phyloP scores from a whole-genome alignment of 2,797 vertebrate genomes.

The Eleutherodactylus coqui region DNA sequence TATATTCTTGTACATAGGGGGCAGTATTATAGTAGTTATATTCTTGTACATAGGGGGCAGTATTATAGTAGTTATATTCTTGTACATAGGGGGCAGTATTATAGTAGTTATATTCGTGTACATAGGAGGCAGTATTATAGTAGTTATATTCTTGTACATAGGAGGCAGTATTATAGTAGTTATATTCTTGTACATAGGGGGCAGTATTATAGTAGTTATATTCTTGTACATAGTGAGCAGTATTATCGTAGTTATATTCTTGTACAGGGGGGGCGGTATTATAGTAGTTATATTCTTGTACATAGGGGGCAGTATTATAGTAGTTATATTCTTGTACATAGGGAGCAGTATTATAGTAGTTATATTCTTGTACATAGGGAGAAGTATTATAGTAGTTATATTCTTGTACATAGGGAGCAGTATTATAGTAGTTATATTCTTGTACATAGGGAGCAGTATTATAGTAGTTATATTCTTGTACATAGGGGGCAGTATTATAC shows the following conservation, averaged over 20 bases:
- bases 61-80: too few relatives aligned
- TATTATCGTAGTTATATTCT: too few relatives aligned
- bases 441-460: too few relatives aligned
- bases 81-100: too few relatives aligned
- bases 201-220: conserved; percentile 9
- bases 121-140: conserved; percentile 7
- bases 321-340: too few relatives aligned
- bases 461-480: not conserved
- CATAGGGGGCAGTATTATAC: not conserved
- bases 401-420: conserved; percentile 3
- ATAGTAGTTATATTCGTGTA: not conserved
- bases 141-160: conserved; percentile 5
- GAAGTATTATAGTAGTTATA: not conserved
- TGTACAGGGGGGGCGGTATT: too few relatives aligned
- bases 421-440: too few relatives aligned
- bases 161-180: conserved; percentile 2
- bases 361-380: not conserved
- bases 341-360: not conserved
- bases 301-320: too few relatives aligned
- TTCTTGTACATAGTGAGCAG: not conserved
- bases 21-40: too few relatives aligned
- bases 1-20: too few relatives aligned
- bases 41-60: too few relatives aligned
- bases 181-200: not conserved
- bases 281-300: too few relatives aligned